Evolutionary conservation across 1,140 invertebrate species (phyloP).

Genomic region (Mylabris phalerata): DNA sequence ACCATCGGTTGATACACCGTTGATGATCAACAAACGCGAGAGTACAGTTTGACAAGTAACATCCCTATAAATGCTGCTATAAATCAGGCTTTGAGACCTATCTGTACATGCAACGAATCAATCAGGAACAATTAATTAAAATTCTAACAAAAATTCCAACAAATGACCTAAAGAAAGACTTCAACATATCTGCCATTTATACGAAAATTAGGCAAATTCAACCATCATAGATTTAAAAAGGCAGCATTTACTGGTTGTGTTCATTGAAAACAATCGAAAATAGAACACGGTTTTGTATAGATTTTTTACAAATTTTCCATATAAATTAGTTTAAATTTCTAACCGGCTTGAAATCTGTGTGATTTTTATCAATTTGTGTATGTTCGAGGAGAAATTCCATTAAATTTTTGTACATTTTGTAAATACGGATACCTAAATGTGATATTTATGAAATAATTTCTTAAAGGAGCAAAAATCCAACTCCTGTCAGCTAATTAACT

Average conservation of each 20-base stretch:
- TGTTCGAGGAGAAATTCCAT: background rate
- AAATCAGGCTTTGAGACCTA: too few species aligned
- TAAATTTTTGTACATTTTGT: background rate
- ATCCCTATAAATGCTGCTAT: conserved; percentile 28
- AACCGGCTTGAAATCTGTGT: background rate
- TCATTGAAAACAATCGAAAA: background rate
- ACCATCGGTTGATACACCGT: conserved; percentile 46
- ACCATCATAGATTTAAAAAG: background rate
- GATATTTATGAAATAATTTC: conserved; percentile 10
- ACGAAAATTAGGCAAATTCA: background rate
- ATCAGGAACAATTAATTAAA: background rate
- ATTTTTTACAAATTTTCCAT: background rate
- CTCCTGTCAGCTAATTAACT: background rate
- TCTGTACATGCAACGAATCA: background rate
- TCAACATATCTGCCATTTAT: conserved; percentile 8
- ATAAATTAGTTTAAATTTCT: background rate
- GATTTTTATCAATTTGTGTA: background rate
- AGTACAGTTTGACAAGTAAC: conserved; percentile 50
- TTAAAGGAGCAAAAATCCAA: background rate
- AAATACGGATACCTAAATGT: conserved; percentile 4
- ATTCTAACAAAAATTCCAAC: background rate
- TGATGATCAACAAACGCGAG: conserved; percentile 50
- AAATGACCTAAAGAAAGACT: background rate
- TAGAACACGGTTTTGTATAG: background rate
- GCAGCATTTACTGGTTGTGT: conserved; percentile 2